phyloP scores from a whole-genome alignment of 2,113 vertebrate genomes.

The Pithys albifrons region DNA sequence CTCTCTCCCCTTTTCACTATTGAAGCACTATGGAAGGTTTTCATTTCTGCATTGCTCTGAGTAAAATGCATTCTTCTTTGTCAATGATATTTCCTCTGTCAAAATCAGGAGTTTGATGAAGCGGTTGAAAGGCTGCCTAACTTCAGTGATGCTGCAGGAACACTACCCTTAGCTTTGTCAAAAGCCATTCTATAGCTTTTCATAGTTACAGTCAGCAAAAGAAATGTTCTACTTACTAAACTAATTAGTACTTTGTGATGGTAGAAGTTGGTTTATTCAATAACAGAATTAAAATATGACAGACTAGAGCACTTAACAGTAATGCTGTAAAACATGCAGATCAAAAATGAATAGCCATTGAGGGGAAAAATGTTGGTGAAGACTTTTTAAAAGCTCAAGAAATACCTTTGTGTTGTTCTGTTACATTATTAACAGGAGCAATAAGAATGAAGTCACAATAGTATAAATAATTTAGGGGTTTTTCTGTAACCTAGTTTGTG shows the following conservation, averaged over 20 bases:
- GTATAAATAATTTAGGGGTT: constrained; percentile 17
- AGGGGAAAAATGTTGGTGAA: not conserved
- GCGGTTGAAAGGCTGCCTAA: not conserved
- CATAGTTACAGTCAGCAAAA: not conserved
- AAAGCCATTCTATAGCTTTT: not conserved
- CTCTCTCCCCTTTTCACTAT: not conserved
- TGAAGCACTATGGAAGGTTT: not conserved
- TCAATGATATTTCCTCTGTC: not conserved
- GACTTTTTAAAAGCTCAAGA: not conserved
- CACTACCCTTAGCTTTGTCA: not conserved
- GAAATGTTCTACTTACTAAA: not conserved
- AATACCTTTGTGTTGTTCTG: not conserved
- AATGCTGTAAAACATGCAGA: not conserved
- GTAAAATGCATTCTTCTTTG: not conserved
- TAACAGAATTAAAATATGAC: not conserved
- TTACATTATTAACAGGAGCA: constrained; percentile 40
- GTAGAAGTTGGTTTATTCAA: not conserved
- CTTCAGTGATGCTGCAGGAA: not conserved
- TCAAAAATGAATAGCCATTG: not conserved
- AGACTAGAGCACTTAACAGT: not conserved
- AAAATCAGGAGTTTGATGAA: not conserved
- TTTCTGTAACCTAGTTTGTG: constrained; percentile 27
- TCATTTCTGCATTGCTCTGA: not conserved
- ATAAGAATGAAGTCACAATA: constrained; percentile 3
- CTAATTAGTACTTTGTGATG: not conserved